Conservation (phyloP, 2,888 invertebrate species). For the Amphipoea lucens region DNA sequence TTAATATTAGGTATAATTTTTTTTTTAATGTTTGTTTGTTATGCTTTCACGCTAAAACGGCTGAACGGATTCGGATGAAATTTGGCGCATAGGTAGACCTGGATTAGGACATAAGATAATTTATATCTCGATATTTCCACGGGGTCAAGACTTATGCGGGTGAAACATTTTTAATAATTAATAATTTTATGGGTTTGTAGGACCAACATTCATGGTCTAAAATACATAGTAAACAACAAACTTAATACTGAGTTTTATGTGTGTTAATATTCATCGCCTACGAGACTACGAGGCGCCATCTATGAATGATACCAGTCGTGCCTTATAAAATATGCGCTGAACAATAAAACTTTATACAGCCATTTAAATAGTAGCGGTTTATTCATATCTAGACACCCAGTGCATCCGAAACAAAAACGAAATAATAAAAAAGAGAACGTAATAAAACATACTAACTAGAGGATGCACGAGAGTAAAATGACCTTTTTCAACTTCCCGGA, state of each 20-base stretch:
- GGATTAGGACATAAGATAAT: background rate
- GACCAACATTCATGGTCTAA: background rate
- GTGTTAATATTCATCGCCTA: background rate
- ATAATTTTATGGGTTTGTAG: background rate
- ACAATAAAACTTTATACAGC: constrained; percentile 5
- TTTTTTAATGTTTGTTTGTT: too few relatives aligned
- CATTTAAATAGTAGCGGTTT: background rate
- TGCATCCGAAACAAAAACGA: background rate
- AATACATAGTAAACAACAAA: background rate
- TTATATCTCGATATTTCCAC: background rate
- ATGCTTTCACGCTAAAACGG: background rate
- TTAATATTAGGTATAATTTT: too few relatives aligned
- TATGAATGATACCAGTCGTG: background rate
- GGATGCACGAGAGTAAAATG: background rate
- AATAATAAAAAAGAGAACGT: constrained; percentile 12
- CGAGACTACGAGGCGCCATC: constrained; percentile 20
- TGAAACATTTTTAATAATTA: too few relatives aligned
- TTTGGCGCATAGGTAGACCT: background rate
- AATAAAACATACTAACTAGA: background rate
- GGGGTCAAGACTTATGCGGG: background rate
- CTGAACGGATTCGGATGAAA: background rate
- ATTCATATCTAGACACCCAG: background rate
- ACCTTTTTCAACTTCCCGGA: constrained; percentile 38
- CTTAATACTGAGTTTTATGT: background rate
- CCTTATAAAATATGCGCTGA: constrained; percentile 5